phyloP scores from a whole-genome alignment of 2,113 vertebrate genomes.

The Sigmodon hispidus region DNA sequence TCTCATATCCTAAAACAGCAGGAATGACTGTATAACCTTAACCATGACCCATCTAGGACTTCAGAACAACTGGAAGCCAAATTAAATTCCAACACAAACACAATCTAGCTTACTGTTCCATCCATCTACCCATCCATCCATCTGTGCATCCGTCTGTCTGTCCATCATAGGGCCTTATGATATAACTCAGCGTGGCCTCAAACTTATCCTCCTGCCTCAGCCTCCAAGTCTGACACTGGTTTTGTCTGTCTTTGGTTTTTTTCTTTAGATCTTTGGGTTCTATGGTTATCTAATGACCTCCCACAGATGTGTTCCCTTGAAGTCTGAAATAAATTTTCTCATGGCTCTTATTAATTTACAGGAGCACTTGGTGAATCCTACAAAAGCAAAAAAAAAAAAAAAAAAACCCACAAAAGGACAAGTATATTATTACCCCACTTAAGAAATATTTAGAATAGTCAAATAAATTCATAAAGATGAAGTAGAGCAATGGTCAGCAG shows the following conservation, averaged over 20 bases:
- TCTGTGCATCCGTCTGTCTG: too few species aligned
- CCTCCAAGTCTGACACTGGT: neutral
- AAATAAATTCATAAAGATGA: conserved; percentile 6
- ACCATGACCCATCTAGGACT: neutral
- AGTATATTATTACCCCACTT: conserved; percentile 31
- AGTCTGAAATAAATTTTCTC: neutral
- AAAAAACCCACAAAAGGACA: neutral
- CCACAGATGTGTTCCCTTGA: neutral
- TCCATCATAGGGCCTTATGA: neutral
- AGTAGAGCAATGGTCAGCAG: neutral
- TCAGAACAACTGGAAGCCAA: neutral
- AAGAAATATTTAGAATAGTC: neutral
- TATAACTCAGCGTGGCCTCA: neutral
- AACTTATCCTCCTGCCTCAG: neutral
- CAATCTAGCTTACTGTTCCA: neutral
- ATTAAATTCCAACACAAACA: neutral
- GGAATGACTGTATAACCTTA: neutral
- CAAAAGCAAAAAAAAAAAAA: neutral
- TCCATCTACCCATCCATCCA: neutral
- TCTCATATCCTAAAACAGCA: conserved; percentile 22
- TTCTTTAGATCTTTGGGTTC: neutral
- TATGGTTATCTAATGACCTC: neutral
- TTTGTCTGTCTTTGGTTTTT: conserved; percentile 5
- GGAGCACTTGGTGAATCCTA: neutral
- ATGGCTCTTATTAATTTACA: neutral